A percentile compares a stretch with the other conserved stretches of the same genome.
Evolutionary conservation across 2,113 vertebrate species (phyloP).

Genomic region (Erinaceus europaeus): DNA sequence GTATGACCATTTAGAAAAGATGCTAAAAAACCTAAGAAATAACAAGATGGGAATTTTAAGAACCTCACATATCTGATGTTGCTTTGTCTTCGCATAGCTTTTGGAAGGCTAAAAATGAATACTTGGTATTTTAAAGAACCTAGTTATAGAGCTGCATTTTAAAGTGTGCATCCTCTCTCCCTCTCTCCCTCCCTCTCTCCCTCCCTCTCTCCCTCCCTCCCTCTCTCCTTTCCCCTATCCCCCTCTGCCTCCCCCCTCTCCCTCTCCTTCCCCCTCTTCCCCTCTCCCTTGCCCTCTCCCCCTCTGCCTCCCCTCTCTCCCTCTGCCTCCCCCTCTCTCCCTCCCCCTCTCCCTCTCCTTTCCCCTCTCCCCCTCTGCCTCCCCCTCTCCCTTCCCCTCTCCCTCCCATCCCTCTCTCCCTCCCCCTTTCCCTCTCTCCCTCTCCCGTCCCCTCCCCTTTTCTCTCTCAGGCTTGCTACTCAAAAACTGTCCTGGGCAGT

Average conservation of each 20-base stretch:
- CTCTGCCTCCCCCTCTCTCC: background rate
- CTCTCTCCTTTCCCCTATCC: background rate
- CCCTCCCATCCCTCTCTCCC: background rate
- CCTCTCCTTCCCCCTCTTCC: no score
- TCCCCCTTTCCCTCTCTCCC: background rate
- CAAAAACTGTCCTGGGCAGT: slow-evolving; percentile 13
- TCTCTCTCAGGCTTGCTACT: no score
- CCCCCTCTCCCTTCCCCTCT: background rate
- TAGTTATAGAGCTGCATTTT: slow-evolving; percentile 52
- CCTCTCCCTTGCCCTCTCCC: no score
- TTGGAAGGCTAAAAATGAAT: slow-evolving; percentile 51
- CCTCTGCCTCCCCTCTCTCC: no score
- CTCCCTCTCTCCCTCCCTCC: background rate
- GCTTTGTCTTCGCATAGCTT: slow-evolving; percentile 20
- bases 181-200: background rate
- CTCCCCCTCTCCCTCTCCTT: no score
- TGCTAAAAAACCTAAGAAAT: slow-evolving; percentile 6
- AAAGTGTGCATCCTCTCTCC: background rate
- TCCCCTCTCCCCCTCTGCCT: background rate
- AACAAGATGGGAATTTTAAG: slow-evolving; percentile 1
- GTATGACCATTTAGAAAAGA: slow-evolving; percentile 16
- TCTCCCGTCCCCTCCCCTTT: no score
- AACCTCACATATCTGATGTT: background rate
- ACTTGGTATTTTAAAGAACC: slow-evolving; percentile 60
- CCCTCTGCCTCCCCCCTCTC: background rate